These are phyloP conservation scores for Phylloscopus whistleri DNA, from an alignment of 2,113 vertebrate species.

Conservation along the genomic window DNA sequence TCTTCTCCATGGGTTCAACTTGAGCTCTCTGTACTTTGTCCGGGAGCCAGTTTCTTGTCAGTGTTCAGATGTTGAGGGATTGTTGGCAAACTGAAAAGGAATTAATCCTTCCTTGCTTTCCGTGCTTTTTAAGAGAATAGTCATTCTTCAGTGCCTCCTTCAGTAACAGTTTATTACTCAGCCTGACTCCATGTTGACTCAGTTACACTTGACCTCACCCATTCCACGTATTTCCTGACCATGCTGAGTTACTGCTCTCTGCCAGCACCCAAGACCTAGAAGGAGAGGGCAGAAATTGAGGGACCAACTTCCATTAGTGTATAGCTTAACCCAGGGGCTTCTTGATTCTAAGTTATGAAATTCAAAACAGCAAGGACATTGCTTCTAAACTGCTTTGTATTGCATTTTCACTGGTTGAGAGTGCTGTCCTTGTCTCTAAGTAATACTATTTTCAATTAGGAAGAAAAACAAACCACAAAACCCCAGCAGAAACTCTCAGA, in stretches of 20 bases:
- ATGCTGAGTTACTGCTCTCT: not conserved
- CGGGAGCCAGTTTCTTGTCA: not conserved
- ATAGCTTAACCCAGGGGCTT: not conserved
- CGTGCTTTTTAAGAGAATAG: not conserved
- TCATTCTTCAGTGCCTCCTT: not conserved
- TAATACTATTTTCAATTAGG: not conserved
- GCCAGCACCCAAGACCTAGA: not conserved
- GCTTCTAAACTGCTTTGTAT: not conserved
- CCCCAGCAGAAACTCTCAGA: not conserved
- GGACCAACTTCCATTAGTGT: not conserved
- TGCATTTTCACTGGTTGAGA: not conserved
- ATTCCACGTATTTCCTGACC: not conserved
- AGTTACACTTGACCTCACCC: not conserved
- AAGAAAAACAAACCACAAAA: not conserved
- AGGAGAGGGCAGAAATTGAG: not conserved
- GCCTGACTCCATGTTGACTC: not conserved
- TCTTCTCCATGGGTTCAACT: not conserved
- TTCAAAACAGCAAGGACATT: not conserved
- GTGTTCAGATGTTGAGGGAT: not conserved
- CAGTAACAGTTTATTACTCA: not conserved
- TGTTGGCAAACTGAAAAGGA: not conserved
- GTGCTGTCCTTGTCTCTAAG: not conserved
- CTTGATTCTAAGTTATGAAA: not conserved
- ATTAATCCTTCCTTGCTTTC: constrained; percentile 1
- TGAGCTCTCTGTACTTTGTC: not conserved